Conservation (phyloP, 2,888 invertebrate genomes). For the Caenorhabditis zanzibari region DNA sequence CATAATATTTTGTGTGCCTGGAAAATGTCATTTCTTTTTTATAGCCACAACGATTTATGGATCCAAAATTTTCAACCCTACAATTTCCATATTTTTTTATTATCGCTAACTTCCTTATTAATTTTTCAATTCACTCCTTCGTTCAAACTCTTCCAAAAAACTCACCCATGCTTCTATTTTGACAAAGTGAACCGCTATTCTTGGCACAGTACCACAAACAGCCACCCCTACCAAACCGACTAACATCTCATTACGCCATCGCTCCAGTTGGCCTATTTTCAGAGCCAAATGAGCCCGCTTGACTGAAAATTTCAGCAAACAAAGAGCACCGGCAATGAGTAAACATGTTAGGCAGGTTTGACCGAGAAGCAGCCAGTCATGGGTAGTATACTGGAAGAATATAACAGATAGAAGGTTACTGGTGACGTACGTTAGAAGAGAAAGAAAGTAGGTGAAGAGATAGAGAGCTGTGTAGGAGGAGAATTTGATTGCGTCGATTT, state of each 20-base stretch:
- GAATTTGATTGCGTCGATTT: conserved; percentile 13
- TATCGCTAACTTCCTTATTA: no score
- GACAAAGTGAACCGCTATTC: neutral
- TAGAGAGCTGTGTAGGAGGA: conserved; percentile 15
- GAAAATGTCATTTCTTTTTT: no score
- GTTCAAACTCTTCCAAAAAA: neutral
- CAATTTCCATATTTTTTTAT: no score
- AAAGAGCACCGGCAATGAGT: neutral
- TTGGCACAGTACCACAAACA: neutral
- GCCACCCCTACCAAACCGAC: neutral
- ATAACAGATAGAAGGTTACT: conserved; percentile 4
- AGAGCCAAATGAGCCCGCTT: neutral
- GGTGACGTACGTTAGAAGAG: conserved; percentile 3
- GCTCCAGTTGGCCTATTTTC: neutral
- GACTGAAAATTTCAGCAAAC: neutral
- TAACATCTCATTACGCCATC: conserved; percentile 6
- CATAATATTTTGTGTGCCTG: no score
- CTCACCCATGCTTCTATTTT: conserved; percentile 1
- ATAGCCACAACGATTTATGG: no score
- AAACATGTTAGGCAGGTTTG: neutral
- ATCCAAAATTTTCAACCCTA: no score
- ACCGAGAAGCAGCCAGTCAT: neutral
- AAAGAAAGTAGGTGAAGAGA: conserved; percentile 1
- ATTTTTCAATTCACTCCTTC: no score
- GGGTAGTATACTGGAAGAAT: neutral